Conservation (phyloP, 2,888 invertebrate species). For the Escarpia spicata region DNA sequence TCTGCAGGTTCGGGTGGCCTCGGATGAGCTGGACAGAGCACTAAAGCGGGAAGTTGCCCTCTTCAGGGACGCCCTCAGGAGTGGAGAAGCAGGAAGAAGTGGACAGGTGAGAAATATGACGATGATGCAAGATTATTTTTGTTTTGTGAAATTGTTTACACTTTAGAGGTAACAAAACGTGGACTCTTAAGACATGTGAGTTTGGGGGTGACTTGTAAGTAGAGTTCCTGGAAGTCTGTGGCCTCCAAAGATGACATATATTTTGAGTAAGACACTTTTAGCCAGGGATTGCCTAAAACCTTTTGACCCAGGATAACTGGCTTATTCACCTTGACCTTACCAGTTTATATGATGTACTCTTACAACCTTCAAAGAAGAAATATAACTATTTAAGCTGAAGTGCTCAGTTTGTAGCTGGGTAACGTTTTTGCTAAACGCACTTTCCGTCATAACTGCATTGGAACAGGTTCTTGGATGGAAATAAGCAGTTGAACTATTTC, state of each 20-base stretch:
- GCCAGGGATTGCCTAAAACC: no score
- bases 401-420: background rate
- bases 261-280: no score
- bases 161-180: background rate
- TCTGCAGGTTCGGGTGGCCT: constrained; percentile 82
- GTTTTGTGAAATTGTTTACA: background rate
- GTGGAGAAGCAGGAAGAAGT: constrained; percentile 55
- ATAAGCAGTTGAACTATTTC: background rate
- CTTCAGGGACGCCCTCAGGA: constrained; percentile 61
- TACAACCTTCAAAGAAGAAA: background rate
- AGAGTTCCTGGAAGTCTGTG: no score
- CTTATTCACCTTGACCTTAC: background rate
- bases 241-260: no score
- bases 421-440: background rate
- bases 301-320: background rate
- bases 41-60: constrained; percentile 71
- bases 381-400: background rate
- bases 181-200: background rate
- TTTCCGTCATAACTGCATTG: background rate
- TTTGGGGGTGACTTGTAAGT: background rate
- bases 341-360: background rate
- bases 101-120: constrained; percentile 56
- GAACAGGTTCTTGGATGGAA: background rate
- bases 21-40: constrained; percentile 68
- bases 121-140: background rate